Conservation (phyloP, 2,797 vertebrate genomes). For the Micrastur ruficollis region DNA sequence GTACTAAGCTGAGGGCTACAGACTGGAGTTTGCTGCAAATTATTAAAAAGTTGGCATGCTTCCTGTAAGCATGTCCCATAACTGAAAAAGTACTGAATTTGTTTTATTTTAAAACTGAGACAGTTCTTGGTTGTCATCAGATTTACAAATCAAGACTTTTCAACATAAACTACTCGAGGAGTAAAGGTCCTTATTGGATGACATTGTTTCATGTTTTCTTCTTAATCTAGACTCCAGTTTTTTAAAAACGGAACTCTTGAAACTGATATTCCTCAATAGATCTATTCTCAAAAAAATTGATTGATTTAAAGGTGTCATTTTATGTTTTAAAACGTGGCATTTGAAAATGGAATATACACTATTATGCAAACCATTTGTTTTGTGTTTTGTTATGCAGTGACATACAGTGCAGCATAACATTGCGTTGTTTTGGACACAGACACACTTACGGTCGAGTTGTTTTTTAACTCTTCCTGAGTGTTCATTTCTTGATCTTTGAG, state of each 20-base stretch:
- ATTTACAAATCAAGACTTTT: neutral
- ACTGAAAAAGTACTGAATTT: neutral
- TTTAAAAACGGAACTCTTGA: neutral
- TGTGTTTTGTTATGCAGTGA: neutral
- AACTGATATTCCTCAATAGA: neutral
- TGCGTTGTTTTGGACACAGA: neutral
- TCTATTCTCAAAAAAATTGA: rapidly evolving
- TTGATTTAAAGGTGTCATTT: neutral
- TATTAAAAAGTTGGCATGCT: neutral
- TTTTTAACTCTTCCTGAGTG: neutral
- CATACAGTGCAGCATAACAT: rapidly evolving
- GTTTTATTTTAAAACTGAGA: neutral
- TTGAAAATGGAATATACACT: neutral
- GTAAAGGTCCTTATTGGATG: neutral
- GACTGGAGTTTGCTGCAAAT: neutral
- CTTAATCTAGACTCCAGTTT: neutral
- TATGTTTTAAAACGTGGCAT: neutral
- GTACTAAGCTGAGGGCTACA: too few species aligned
- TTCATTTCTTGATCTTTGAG: neutral
- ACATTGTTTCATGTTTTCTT: neutral
- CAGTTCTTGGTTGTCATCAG: neutral
- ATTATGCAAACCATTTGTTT: neutral
- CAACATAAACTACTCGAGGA: neutral
- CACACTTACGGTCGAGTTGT: rapidly evolving
- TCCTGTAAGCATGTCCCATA: neutral